Base-by-base conservation (phyloP, 1,140 invertebrate genomes). In the Elysia chlorotica region DNA sequence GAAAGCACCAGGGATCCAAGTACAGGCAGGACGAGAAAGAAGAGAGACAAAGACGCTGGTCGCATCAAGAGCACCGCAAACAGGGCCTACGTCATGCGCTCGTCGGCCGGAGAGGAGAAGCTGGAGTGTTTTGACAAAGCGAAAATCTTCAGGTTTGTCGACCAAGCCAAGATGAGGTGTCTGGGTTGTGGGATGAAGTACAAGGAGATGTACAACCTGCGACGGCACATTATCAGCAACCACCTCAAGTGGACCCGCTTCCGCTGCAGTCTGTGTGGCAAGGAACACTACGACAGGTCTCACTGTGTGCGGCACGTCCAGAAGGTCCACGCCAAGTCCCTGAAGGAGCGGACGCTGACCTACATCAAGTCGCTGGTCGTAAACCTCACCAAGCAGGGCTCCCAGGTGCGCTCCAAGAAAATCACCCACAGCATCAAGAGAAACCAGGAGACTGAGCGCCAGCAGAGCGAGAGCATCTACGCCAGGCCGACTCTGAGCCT, bases 231-330 rank as follows among this genome's bases (percentile, higher is more conserved):
- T 30, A 85, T 87, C 10, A 76, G 82, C 21, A 35, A 63, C 21
- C 87, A 88, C 73, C 78, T 88, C 41, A 87, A 86, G 6, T 88
- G 86, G 86, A 81, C 81, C n/a, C 76, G 87, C 6, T 88, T 81
- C 71, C 84, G 86, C 66, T 88, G 87, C 71, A 85, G 85, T 33
- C 63, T 85, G 23, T 88, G 87, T 75, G 67, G 77, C 6, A 88
- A 84, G 74, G 82, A 80, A 36, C 77, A 83, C 54, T 88, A 85
- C 67, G 85, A 86, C 65, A 78, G 82, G 67, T 87, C 86, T 0
- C 81, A 87, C 48, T 84, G 82, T 69, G 81, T 78, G 56, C 78
- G 72, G 19, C 87, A 88, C 76, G 65, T 87, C 1, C 68, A 78
- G 21, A 72, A 82, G 33, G 63, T 73, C 2, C 87, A 88, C 74